Conservation (phyloP, 2,113 vertebrate genomes). For the Notarius quadriscutis region DNA sequence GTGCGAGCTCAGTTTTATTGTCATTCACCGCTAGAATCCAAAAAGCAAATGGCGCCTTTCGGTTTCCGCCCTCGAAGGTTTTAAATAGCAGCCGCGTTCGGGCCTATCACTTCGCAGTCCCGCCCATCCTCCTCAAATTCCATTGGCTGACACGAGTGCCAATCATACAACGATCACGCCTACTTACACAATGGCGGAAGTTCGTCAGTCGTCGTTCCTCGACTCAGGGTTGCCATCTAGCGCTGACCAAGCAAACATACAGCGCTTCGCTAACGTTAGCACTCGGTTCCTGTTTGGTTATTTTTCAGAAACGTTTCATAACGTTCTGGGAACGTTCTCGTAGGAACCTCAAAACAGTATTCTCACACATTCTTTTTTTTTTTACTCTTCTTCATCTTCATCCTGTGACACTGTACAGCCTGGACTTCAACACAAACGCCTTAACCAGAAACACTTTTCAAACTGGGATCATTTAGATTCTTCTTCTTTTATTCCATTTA, state of each 20-base stretch:
- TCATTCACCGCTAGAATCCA: slow-evolving; percentile 36
- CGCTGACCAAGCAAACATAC: not conserved
- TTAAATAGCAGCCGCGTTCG: slow-evolving; percentile 58
- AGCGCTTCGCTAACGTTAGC: not conserved
- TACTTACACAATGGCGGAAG: slow-evolving; percentile 21
- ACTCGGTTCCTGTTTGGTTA: too few species aligned
- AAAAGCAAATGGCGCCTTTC: slow-evolving; percentile 70
- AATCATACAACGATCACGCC: not conserved
- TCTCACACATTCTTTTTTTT: too few species aligned
- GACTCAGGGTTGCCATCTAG: slow-evolving; percentile 22
- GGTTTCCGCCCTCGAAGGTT: slow-evolving; percentile 66
- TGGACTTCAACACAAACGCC: too few species aligned
- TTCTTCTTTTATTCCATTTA: too few species aligned
- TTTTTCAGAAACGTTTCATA: not conserved
- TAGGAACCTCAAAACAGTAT: not conserved
- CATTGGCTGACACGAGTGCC: slow-evolving; percentile 50
- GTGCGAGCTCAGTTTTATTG: slow-evolving; percentile 31
- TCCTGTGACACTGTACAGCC: too few species aligned
- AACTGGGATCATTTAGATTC: too few species aligned
- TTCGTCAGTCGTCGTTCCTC: not conserved
- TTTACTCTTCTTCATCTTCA: too few species aligned
- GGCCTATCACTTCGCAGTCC: slow-evolving; percentile 34
- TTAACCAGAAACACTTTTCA: too few species aligned
- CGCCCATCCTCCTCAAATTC: not conserved
- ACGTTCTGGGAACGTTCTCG: not conserved